A percentile compares a stretch with the other conserved stretches of the same genome.
phyloP scores from a whole-genome alignment of 2,888 invertebrate species.

The Cheiracanthium punctorium region DNA sequence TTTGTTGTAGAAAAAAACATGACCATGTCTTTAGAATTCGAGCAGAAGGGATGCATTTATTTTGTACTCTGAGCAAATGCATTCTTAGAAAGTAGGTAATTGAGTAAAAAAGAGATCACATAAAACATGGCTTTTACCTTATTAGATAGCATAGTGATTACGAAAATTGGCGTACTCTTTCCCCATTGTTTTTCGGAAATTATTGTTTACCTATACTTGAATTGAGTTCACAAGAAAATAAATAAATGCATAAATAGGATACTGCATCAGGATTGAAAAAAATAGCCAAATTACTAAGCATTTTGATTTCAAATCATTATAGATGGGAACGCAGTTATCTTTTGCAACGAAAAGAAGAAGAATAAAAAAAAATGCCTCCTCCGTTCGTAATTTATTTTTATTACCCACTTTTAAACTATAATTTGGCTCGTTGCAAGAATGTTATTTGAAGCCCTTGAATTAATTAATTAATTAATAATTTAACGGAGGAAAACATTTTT shows the following conservation, averaged over 20 bases:
- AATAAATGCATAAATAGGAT: background rate
- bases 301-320: constrained; percentile 51
- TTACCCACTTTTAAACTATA: constrained; percentile 39
- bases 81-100: background rate
- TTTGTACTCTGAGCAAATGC: background rate
- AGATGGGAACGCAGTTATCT: background rate
- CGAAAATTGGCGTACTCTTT: constrained; percentile 1
- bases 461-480: constrained; percentile 69
- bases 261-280: too few species aligned
- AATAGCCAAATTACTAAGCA: constrained; percentile 24
- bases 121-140: background rate
- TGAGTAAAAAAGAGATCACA: background rate
- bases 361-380: background rate
- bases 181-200: background rate
- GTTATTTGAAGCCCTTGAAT: constrained; percentile 34
- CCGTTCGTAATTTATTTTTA: constrained; percentile 35
- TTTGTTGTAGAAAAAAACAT: background rate
- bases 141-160: background rate
- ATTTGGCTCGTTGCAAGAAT: constrained; percentile 24
- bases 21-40: background rate
- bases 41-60: background rate
- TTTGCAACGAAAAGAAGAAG: constrained; percentile 7
- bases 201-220: background rate
- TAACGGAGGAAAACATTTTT: constrained; percentile 30
- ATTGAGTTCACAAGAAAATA: background rate